phyloP scores from a whole-genome alignment of 2,113 vertebrate species.

The Corythaeola cristata region DNA sequence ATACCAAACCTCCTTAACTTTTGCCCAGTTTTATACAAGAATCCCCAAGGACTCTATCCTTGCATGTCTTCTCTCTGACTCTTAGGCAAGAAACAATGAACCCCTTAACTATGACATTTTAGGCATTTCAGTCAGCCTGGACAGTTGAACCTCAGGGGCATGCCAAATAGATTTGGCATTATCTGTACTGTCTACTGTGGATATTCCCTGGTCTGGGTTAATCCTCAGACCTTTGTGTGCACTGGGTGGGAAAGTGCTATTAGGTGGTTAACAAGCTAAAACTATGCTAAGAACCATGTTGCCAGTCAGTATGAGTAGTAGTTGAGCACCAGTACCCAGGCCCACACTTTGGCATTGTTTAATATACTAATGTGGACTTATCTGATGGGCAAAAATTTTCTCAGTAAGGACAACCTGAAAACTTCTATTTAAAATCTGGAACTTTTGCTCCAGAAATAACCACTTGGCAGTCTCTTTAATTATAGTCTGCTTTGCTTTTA shows the following conservation, averaged over 20 bases:
- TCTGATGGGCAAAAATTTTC: not conserved
- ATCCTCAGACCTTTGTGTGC: not conserved
- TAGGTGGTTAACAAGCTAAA: not conserved
- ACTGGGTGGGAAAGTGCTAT: not conserved
- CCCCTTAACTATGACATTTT: not conserved
- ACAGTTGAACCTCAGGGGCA: rapidly evolving
- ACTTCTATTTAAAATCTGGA: not conserved
- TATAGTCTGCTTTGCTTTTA: not conserved
- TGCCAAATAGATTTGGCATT: not conserved
- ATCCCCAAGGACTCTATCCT: not conserved
- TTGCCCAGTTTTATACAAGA: not conserved
- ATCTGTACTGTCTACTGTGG: rapidly evolving
- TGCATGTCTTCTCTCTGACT: not conserved
- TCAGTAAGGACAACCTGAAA: not conserved
- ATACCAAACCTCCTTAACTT: not conserved
- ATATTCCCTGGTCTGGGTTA: not conserved
- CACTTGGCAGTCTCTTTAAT: not conserved
- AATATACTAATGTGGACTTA: not conserved
- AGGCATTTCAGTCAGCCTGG: not conserved
- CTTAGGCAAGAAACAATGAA: not conserved
- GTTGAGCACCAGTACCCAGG: not conserved
- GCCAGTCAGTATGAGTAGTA: not conserved
- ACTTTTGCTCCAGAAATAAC: not conserved
- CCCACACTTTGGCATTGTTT: not conserved
- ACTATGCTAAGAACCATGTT: not conserved